Base-by-base conservation (phyloP, 2,888 invertebrate genomes). In the Anoncus sp. region DNA sequence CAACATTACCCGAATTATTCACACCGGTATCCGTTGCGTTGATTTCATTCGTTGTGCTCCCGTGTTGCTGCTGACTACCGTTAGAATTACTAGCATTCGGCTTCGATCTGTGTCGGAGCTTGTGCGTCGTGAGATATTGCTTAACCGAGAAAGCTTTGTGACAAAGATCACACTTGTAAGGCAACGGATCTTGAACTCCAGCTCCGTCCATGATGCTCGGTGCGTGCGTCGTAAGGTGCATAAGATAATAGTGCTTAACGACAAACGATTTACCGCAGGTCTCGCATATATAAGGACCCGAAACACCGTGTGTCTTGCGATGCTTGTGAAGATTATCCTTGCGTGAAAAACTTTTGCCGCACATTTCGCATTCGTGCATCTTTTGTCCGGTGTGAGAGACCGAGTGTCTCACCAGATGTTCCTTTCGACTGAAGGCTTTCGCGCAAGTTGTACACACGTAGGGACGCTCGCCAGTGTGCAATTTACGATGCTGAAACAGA, bases 381-480 rank as follows among this genome's bases (percentile, higher is more conserved):
- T 95, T 94, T 83, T 94, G 93, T 1, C 95, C 95, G 0, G 95
- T 94, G 84, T 95, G 95, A 2, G 95, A 94, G 0, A 94, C 93
- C 75, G 93, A 92, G 86, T 95, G 95, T 3, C 95, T 92, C 70
- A 95, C 92, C 62, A 95, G 87, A 87, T 95, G 95, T 85, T 95
- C 95, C 82, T 95, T 95, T 2, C 95, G 92, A 85, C 94, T 94
- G 85, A 95, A 95, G 0, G 94, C 93, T 85, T 95, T 95, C 53
- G 93, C 92, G 86, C 95, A 95, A 45, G 94, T 93, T 0, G 92
- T 92, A 81, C 95, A 95, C 22, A 93, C 93, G 84, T 94, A 95
- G 0, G 95, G 95, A 53, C 95, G 92, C 78, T 94, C 92, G 6
- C 95, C 95, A 0, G 94, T 93, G 83, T 95, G 95, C 1, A 95